phyloP scores from a whole-genome alignment of 2,888 invertebrate species.

The Diadegma fenestrale region DNA sequence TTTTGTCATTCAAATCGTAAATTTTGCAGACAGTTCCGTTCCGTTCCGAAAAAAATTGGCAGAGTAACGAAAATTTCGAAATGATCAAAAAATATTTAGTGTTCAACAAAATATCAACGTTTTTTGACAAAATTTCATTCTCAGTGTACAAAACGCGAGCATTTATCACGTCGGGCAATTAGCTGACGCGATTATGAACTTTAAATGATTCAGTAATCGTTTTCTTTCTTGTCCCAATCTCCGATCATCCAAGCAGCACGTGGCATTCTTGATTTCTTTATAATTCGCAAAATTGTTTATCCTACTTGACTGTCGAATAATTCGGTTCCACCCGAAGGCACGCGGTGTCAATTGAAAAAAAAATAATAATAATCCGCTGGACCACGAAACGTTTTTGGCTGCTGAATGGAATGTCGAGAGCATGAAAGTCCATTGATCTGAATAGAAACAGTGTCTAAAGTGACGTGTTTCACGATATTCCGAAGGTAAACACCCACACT shows the following conservation, averaged over 20 bases:
- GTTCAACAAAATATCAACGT: too few relatives aligned
- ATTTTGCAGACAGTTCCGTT: too few relatives aligned
- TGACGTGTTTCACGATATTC: constrained; percentile 17
- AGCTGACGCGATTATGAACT: not conserved
- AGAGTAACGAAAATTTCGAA: too few relatives aligned
- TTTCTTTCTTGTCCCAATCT: not conserved
- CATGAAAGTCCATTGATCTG: not conserved
- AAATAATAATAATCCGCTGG: not conserved
- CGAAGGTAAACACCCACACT: constrained; percentile 13
- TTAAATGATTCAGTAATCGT: not conserved
- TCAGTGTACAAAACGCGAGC: too few relatives aligned
- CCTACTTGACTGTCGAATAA: not conserved
- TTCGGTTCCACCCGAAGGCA: not conserved
- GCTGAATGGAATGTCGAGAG: not conserved
- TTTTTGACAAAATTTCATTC: too few relatives aligned
- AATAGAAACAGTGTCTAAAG: not conserved
- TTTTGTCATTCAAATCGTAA: too few relatives aligned
- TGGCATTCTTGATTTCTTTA: not conserved
- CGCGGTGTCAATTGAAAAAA: not conserved
- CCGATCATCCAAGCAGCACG: not conserved
- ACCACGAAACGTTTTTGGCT: not conserved
- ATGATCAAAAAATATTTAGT: too few relatives aligned
- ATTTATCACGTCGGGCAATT: not conserved
- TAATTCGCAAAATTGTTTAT: not conserved
- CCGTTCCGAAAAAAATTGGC: too few relatives aligned